Base-by-base conservation (phyloP, 2,888 invertebrate species). In the Eurois occulta region DNA sequence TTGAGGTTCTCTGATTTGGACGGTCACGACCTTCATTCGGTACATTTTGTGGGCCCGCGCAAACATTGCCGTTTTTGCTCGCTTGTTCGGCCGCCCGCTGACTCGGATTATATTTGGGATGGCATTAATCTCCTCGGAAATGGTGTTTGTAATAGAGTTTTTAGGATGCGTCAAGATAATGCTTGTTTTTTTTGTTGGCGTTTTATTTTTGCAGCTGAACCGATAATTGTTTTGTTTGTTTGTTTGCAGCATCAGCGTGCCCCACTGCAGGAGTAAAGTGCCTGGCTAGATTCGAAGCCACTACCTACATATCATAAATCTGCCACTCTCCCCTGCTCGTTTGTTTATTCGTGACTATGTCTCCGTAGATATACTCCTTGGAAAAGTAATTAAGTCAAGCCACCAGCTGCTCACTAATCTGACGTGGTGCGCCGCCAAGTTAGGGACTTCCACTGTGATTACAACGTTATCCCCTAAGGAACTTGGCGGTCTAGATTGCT, bases 31-130 rank as follows among this genome's bases (percentile, higher is more conserved):
- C 91, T 91, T 87, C 71, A 76, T 89, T 87, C 86, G 84, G 86
- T 90, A 90, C 89, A 89, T 91, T 89, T 92, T 90, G 92, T 82
- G 92, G 91, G 78, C 78, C 80, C 78, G 77, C 76, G 78, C 86
- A 90, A 90, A 90, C 89, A 90, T 87, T 80, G 80, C 72, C 81
- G 89, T 93, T 92, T 93, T 93, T 92, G 91, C 89, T 84, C 71
- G 85, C 72, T 91, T 92, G 91, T 90, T 84, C 76, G 87, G 75
- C 86, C 83, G 72, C 80, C 85, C 86, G 84, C 86, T 86, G 88
- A 90, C 87, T 84, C 77, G 87, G 88, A 88, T 89, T 90, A 90
- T 90, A 86, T 89, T 86, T 75, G 84, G 86, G 81, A 87, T 86
- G 84, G 86, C 83, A 86, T 89, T 89, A 90, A 89, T 88, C 91